Conservation (phyloP, 2,797 vertebrate species). For the Allobates femoralis region DNA sequence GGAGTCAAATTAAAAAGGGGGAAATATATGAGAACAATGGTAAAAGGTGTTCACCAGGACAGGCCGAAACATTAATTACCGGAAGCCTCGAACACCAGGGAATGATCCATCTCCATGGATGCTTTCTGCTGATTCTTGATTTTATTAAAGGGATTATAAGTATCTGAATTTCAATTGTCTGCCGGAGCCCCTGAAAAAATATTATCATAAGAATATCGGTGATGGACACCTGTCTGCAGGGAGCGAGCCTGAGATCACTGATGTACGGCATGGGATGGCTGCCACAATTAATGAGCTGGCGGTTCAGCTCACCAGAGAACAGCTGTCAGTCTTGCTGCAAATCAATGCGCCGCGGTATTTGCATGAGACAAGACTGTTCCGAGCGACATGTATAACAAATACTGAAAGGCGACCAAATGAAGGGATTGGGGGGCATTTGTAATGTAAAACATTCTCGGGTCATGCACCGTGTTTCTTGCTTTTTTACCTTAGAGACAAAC, state of each 20-base stretch:
- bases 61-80: neutral
- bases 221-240: constrained; percentile 55
- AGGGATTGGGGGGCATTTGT: constrained; percentile 55
- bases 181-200: neutral
- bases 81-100: neutral
- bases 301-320: constrained; percentile 50
- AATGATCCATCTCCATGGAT: neutral
- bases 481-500: constrained; percentile 31
- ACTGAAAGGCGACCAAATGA: constrained; percentile 39
- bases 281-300: constrained; percentile 59
- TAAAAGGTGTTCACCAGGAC: neutral
- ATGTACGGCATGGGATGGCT: constrained; percentile 37
- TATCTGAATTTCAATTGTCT: constrained; percentile 38
- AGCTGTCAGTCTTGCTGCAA: constrained; percentile 61
- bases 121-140: neutral
- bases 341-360: constrained; percentile 61
- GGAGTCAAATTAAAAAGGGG: neutral
- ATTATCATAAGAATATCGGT: constrained; percentile 45
- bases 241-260: constrained; percentile 25
- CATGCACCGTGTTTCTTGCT: constrained; percentile 12
- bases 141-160: constrained; percentile 11
- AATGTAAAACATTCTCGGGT: constrained; percentile 58
- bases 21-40: neutral
- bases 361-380: constrained; percentile 44
- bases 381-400: constrained; percentile 43